Base-by-base conservation (phyloP, 2,888 invertebrate species). In the Falcaria lacertinaria region DNA sequence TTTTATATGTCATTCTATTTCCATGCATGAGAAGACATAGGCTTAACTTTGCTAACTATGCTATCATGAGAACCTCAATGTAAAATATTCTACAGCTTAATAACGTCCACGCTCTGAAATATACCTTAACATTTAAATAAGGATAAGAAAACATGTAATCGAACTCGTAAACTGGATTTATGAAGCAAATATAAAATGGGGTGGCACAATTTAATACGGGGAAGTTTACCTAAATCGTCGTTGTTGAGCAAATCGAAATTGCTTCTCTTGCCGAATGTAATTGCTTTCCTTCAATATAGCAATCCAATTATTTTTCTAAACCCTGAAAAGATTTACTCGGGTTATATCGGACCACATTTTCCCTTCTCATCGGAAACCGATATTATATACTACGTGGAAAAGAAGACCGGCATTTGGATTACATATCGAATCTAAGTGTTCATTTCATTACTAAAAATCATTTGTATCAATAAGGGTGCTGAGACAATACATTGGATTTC, bases 281-380 rank as follows among this genome's bases (percentile, higher is more conserved):
- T 85, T 85, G 85, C 78, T 83, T 82, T 75, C 75, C 74, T 73
- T 80, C 78, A 77, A 80, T 77, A 73, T 72, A 70, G 74, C 78
- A 73, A 81, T 80, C 81, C 83, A 85, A 86, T 86, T 85, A 85
- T 83, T 84, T 85, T 82, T 82, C 72, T 80, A 79, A 83, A 75
- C 74, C 82, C 72, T 79, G 72, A 73, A 82, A 82, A 81, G 82
- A 79, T 81, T 80, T 78, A 64, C 66, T 64, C 67, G 55, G 60
- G 69, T 71, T 73, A 73, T 70, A 64, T 60, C 63, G 70, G 58
- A 57, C 65, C 57, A 67, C 69, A 77, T 70, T 78, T 76, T 68
- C 64, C 66, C 70, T 62, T 64, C 64, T 74, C 74, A 80, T 81
- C 69, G 78, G 74, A 73, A 80, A 82, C 76, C 75, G 77, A 84